Percentiles rank a stretch among this genome's conserved stretches.
phyloP scores from a whole-genome alignment of 2,113 vertebrate genomes.

The Actinemys pallida region DNA sequence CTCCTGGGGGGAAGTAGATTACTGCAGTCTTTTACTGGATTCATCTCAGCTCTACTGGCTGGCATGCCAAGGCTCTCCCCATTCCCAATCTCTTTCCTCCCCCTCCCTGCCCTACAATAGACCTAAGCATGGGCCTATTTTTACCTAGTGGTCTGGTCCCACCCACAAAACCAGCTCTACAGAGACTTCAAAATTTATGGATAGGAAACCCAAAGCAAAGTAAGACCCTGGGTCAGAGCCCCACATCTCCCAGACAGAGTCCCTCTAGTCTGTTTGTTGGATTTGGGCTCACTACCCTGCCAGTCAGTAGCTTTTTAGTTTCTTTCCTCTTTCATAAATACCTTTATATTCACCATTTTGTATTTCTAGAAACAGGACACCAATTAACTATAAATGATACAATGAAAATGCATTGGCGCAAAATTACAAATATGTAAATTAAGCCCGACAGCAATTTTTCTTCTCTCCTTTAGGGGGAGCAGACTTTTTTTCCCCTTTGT shows the following conservation, averaged over 20 bases:
- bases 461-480: neutral
- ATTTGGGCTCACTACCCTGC: neutral
- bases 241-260: rapidly evolving
- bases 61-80: neutral
- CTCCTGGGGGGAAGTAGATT: neutral
- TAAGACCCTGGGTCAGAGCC: neutral
- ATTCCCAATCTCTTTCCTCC: neutral
- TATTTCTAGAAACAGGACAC: neutral
- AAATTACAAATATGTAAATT: too few species aligned
- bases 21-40: neutral
- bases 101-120: neutral
- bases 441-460: too few species aligned
- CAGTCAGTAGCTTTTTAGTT: neutral
- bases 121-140: neutral
- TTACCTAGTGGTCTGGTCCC: rapidly evolving
- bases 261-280: neutral
- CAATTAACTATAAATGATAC: neutral
- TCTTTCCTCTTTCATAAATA: neutral
- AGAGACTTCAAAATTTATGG: neutral
- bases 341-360: neutral
- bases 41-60: neutral
- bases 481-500: neutral
- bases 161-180: neutral
- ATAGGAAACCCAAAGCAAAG: neutral
- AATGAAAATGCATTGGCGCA: neutral